Conservation (phyloP, 2,113 vertebrate genomes). For the Perccottus glenii region DNA sequence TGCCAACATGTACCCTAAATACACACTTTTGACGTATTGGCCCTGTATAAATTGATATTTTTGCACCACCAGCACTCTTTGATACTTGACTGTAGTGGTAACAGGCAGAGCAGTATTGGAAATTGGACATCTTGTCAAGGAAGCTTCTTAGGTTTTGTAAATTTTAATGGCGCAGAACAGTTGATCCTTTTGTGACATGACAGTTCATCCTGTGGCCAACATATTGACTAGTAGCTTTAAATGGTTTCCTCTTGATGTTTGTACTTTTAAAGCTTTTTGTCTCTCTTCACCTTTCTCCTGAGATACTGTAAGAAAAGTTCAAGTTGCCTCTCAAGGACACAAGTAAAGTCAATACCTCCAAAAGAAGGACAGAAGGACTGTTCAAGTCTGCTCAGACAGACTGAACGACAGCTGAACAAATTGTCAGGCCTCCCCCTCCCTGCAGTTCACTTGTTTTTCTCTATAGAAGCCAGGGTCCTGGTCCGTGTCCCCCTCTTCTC, state of each 20-base stretch:
- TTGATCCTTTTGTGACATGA: background rate
- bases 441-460: conserved; percentile 70
- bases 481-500: conserved; percentile 63
- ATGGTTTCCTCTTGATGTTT: background rate
- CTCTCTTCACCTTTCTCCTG: conserved; percentile 17
- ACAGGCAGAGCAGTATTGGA: conserved; percentile 36
- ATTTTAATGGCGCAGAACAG: too few relatives aligned
- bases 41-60: conserved; percentile 68
- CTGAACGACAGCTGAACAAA: conserved; percentile 76
- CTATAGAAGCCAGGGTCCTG: conserved; percentile 65
- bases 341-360: conserved; percentile 40
- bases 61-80: conserved; percentile 62
- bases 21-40: conserved; percentile 74
- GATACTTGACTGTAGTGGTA: conserved; percentile 57
- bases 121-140: conserved; percentile 51
- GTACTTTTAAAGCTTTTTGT: conserved; percentile 13
- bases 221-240: background rate
- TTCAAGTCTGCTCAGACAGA: conserved; percentile 41
- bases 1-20: conserved; percentile 67
- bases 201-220: background rate
- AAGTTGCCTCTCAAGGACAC: conserved; percentile 35
- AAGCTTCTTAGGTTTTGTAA: too few relatives aligned
- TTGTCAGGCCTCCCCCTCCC: conserved; percentile 70
- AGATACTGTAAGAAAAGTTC: conserved; percentile 18
- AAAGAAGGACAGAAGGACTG: conserved; percentile 47